phyloP scores from a whole-genome alignment of 2,113 vertebrate genomes.

The Columbina picui region DNA sequence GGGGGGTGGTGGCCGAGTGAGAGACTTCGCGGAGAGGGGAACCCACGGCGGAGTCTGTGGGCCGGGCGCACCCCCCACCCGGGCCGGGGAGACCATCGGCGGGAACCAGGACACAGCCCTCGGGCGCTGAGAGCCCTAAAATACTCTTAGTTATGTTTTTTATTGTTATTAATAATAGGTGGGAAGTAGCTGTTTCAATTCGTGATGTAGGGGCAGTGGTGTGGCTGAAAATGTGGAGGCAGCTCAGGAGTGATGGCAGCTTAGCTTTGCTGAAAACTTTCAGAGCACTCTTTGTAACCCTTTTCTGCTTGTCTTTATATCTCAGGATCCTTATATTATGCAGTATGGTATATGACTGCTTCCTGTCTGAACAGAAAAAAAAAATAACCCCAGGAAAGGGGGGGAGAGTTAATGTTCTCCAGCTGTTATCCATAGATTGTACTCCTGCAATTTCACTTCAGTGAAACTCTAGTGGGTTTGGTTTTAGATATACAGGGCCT shows the following conservation, averaged over 20 bases:
- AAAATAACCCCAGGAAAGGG: conserved; percentile 69
- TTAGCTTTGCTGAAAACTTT: not conserved
- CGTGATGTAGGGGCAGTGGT: accelerated
- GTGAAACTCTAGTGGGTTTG: conserved; percentile 65
- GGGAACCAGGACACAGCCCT: not conserved
- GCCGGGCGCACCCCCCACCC: no score
- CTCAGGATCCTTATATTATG: conserved; percentile 49
- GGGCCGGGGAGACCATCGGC: not conserved
- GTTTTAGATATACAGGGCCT: conserved; percentile 59
- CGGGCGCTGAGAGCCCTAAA: not conserved
- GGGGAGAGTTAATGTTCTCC: conserved; percentile 81
- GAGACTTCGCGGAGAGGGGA: no score
- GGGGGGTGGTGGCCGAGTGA: not conserved
- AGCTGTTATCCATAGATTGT: conserved; percentile 79
- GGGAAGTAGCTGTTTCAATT: not conserved
- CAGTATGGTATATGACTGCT: conserved; percentile 72
- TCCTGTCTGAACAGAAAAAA: conserved; percentile 80
- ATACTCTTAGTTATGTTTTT: not conserved
- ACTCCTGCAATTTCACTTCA: conserved; percentile 77
- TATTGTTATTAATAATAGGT: not conserved
- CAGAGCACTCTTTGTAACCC: conserved; percentile 1
- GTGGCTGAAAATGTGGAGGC: not conserved
- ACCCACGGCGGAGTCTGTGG: no score
- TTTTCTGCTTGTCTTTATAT: conserved; percentile 45
- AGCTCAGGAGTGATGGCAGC: not conserved